These are phyloP conservation scores for Argyresthia goedartella DNA, from an alignment of 2,888 invertebrate genomes.

Conservation along the genomic window DNA sequence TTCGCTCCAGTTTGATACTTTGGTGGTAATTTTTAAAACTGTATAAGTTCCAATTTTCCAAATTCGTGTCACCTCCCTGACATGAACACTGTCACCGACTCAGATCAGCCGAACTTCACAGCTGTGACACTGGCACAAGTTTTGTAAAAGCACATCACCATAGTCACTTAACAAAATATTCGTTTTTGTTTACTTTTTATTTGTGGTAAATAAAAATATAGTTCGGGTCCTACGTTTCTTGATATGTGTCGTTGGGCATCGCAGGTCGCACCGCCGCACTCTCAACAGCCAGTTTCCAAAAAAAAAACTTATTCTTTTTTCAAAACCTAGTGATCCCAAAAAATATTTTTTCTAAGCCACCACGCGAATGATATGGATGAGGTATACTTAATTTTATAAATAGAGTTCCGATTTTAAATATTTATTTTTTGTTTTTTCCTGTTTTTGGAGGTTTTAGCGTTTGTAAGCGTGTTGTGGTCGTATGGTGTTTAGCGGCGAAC, in stretches of 20 bases:
- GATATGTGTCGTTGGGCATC: constrained; percentile 56
- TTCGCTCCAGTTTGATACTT: constrained; percentile 69
- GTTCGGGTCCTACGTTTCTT: constrained; percentile 67
- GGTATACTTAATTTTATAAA: constrained; percentile 37
- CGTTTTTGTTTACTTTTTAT: constrained; percentile 14
- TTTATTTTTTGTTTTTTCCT: constrained; percentile 33
- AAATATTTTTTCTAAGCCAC: constrained; percentile 29
- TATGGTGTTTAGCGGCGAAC: constrained; percentile 33
- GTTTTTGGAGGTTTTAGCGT: constrained; percentile 57
- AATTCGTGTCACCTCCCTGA: constrained; percentile 42
- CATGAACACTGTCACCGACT: constrained; percentile 48
- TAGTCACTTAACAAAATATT: constrained; percentile 41
- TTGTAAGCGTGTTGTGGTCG: constrained; percentile 58
- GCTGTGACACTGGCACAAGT: constrained; percentile 52
- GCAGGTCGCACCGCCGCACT: constrained; percentile 33
- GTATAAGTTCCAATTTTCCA: constrained; percentile 43
- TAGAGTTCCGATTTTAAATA: constrained; percentile 51
- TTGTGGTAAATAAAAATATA: constrained; percentile 42
- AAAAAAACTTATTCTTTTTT: constrained; percentile 21
- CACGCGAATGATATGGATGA: constrained; percentile 58
- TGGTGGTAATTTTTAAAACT: constrained; percentile 65
- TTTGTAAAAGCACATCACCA: constrained; percentile 50
- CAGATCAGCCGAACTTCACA: constrained; percentile 43
- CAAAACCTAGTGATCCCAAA: constrained; percentile 52
- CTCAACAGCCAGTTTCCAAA: neutral